phyloP scores from a whole-genome alignment of 2,888 invertebrate species.

The Neocrepidodera transversa region DNA sequence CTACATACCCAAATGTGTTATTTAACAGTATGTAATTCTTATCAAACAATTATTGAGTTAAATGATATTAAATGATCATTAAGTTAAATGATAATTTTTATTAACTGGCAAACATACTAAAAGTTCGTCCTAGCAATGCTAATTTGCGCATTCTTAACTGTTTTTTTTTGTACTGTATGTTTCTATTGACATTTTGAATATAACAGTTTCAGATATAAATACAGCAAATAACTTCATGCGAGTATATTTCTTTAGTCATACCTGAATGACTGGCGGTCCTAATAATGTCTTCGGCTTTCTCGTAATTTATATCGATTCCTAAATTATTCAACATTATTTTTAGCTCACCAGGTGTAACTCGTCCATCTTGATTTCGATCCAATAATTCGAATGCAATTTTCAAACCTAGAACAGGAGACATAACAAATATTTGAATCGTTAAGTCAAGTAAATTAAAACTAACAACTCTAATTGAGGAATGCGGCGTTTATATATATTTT shows the following conservation, averaged over 20 bases:
- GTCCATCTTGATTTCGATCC: conserved; percentile 80
- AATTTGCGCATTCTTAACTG: no score
- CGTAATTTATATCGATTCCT: conserved; percentile 77
- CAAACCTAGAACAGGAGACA: conserved; percentile 65
- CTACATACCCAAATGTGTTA: no score
- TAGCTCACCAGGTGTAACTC: conserved; percentile 76
- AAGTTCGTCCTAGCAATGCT: no score
- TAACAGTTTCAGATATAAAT: no score
- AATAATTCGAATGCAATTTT: conserved; percentile 79
- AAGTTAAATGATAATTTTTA: no score
- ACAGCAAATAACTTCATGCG: no score
- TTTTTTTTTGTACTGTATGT: no score
- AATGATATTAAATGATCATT: no score
- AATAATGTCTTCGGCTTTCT: conserved; percentile 76
- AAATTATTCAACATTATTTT: conserved; percentile 81
- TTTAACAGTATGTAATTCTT: no score
- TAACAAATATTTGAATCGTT: conserved; percentile 3
- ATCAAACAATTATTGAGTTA: no score
- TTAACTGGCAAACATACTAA: no score
- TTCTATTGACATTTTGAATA: no score
- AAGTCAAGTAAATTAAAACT: not conserved
- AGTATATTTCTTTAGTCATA: conserved; percentile 33
- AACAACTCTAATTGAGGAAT: conserved; percentile 11
- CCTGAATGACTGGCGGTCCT: conserved; percentile 72
- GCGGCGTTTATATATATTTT: not conserved